These are phyloP conservation scores for Craseonycteris thonglongyai DNA, from an alignment of 2,113 vertebrate species.

Conservation along the genomic window DNA sequence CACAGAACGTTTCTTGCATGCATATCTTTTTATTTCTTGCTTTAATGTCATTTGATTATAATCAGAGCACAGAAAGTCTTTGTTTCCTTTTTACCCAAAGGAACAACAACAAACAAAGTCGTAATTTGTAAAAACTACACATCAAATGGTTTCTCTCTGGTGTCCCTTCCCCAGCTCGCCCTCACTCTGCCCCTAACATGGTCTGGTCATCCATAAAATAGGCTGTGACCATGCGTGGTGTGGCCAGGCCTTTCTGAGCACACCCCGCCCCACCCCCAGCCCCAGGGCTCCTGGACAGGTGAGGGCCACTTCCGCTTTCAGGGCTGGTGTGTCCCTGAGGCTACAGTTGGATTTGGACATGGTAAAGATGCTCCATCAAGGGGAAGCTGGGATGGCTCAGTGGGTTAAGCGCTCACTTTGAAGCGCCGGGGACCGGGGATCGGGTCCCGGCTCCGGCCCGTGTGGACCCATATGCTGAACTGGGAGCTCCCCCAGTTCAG, in stretches of 20 bases:
- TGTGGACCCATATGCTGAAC: too few species aligned
- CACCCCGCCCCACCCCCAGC: accelerated
- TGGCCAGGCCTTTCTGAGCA: background rate
- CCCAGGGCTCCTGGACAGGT: background rate
- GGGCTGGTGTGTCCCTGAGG: background rate
- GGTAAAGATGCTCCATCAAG: background rate
- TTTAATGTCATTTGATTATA: background rate
- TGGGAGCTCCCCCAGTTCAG: too few species aligned
- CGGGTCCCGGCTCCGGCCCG: too few species aligned
- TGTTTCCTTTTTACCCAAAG: background rate
- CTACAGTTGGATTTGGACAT: accelerated
- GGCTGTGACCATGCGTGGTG: accelerated
- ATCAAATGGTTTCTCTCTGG: background rate
- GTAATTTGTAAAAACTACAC: background rate
- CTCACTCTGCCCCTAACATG: background rate
- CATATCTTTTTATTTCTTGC: background rate
- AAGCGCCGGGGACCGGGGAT: too few species aligned
- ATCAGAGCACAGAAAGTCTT: background rate
- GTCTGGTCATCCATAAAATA: background rate
- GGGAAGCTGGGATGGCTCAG: too few species aligned
- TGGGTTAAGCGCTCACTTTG: too few species aligned
- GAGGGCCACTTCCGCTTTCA: accelerated
- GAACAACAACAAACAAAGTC: background rate
- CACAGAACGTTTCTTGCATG: background rate
- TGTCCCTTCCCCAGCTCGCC: background rate